Conservation (phyloP, 1,140 invertebrate genomes). For the Brachionus rubens region DNA sequence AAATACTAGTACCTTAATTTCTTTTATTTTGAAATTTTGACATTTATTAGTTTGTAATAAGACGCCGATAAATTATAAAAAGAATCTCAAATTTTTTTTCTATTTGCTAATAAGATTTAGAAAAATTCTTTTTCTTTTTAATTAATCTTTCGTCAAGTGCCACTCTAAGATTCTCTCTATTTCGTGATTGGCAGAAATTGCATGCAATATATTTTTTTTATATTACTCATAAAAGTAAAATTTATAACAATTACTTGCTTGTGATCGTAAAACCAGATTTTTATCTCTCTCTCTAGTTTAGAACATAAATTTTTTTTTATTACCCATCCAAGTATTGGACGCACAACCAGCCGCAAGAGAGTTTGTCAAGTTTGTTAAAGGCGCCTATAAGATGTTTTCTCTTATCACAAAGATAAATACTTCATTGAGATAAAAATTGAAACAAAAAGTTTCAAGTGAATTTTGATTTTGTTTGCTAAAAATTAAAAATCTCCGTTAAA, state of each 20-base stretch:
- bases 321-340: too few relatives aligned
- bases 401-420: too few relatives aligned
- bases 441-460: too few relatives aligned
- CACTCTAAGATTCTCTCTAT: too few relatives aligned
- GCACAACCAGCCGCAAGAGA: too few relatives aligned
- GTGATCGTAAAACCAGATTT: neutral
- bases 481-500: too few relatives aligned
- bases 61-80: conserved; percentile 11
- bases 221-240: neutral
- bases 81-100: neutral
- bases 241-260: conserved; percentile 20
- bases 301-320: too few relatives aligned
- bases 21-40: neutral
- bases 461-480: too few relatives aligned
- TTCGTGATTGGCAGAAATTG: neutral
- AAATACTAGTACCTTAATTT: neutral
- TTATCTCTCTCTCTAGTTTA: neutral
- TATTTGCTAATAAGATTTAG: conserved; percentile 8
- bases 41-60: conserved; percentile 33
- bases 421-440: too few relatives aligned
- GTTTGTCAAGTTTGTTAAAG: neutral
- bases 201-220: conserved; percentile 1
- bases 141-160: conserved; percentile 33
- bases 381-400: neutral
- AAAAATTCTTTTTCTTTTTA: too few relatives aligned